These are phyloP conservation scores for Upupa epops DNA, from an alignment of 2,113 vertebrate genomes.

Conservation along the genomic window DNA sequence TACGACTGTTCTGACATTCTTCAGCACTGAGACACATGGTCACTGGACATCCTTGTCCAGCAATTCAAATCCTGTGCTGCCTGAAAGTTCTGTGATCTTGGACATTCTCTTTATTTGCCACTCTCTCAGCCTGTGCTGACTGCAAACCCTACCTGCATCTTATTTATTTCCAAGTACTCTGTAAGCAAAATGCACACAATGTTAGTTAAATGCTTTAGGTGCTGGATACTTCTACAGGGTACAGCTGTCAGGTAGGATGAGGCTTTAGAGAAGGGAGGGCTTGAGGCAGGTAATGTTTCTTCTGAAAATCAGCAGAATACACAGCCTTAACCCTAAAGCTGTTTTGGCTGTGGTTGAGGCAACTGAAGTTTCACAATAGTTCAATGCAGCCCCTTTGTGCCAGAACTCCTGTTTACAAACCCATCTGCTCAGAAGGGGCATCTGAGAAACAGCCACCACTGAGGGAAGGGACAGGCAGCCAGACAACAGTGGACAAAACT, in stretches of 20 bases:
- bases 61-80: background rate
- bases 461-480: background rate
- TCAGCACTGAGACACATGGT: background rate
- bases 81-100: background rate
- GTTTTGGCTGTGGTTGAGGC: background rate
- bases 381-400: background rate
- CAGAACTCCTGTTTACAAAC: background rate
- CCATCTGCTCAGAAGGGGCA: background rate
- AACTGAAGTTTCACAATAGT: accelerated
- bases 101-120: background rate
- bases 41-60: background rate
- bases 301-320: background rate
- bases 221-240: background rate
- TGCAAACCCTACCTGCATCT: background rate
- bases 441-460: background rate
- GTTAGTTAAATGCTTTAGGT: background rate
- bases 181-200: background rate
- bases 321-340: background rate
- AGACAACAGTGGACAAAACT: background rate
- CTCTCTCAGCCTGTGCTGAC: background rate
- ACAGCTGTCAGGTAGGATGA: background rate
- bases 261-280: background rate
- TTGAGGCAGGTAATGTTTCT: background rate
- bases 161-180: background rate
- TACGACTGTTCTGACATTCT: background rate